Base-by-base conservation (phyloP, 2,113 vertebrate species). In the Noturus placidus region DNA sequence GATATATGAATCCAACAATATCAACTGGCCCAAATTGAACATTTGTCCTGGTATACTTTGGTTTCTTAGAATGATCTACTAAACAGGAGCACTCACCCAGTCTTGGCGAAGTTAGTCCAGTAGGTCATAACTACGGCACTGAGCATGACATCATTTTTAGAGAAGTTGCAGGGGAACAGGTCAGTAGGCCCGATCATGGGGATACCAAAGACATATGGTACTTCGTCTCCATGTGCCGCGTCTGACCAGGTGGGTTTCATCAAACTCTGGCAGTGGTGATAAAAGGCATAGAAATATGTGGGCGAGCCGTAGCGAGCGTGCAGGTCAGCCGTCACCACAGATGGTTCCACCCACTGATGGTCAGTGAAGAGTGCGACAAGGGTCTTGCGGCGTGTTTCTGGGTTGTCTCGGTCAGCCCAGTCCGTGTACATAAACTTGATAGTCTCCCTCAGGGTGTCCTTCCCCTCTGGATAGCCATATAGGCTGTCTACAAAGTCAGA, bases 361-460 rank as follows among this genome's bases (percentile, higher is more conserved):
- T 99, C 98, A 0, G 98, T 99, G 91, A 99, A 99, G 54, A 99
- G 96, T 10, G 98, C 98, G 93, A 99, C 98, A 91, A 99, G 93
- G 0, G 98, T 99, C 93, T 99, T 99, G 27, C 98, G 95, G 14
- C 98, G 96, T 1, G 98, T 99, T 92, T 99, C 98, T 0, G 97
- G 97, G 91, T 99, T 99, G 94, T 99, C 98, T 59, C 98, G 95
- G 93, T 99, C 98, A 0, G 98, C 98, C 98, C 98, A 99, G 94
- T 99, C 98, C 0, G 98, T 99, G 94, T 99, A 99, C 98, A 99
- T 99, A 92, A 99, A 99, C 92, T 99, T 99, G 91, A 99, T 99
- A 93, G 98, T 99, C 91, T 99, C 98, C 81, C 98, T 94, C 87
- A 99, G 93, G 0, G 97, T 99, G 92, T 99, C 98, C 90, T 99